These are phyloP conservation scores for Knipowitschia caucasica DNA, from an alignment of 2,797 vertebrate genomes.

Conservation along the genomic window DNA sequence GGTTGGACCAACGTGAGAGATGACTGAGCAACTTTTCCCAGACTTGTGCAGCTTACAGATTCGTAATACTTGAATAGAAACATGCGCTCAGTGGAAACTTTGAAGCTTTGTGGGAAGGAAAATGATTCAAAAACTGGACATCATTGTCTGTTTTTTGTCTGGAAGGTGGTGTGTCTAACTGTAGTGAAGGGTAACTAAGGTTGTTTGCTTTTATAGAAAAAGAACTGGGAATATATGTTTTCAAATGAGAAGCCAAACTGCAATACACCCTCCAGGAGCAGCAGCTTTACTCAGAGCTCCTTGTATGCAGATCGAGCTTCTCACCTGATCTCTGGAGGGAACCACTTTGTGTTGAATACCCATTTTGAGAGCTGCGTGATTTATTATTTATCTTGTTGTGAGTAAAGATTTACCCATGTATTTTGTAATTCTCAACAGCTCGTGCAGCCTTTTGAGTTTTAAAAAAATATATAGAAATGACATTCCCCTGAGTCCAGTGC, in stretches of 20 bases:
- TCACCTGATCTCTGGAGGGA: no score
- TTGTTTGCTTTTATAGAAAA: conserved; percentile 19
- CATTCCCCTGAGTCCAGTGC: neutral
- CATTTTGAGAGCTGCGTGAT: no score
- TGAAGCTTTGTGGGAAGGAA: conserved; percentile 55
- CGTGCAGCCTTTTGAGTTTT: no score
- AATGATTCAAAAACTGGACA: conserved; percentile 49
- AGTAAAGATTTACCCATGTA: no score
- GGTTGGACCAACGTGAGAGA: conserved; percentile 43
- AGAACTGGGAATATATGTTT: neutral
- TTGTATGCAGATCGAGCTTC: no score
- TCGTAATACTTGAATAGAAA: conserved; percentile 59
- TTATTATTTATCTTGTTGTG: no score
- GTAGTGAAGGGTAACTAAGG: conserved; percentile 36
- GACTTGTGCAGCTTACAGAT: conserved; percentile 42
- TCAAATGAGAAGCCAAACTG: no score
- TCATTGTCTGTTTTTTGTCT: conserved; percentile 45
- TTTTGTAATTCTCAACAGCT: no score
- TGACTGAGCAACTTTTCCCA: conserved; percentile 53
- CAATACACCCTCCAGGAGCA: no score
- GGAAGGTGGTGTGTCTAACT: conserved; percentile 37
- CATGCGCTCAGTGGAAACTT: conserved; percentile 67
- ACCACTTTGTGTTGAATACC: no score
- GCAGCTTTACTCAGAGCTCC: no score
- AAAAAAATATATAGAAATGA: neutral